phyloP scores from a whole-genome alignment of 2,888 invertebrate genomes.

The Dryadula phaetusa region DNA sequence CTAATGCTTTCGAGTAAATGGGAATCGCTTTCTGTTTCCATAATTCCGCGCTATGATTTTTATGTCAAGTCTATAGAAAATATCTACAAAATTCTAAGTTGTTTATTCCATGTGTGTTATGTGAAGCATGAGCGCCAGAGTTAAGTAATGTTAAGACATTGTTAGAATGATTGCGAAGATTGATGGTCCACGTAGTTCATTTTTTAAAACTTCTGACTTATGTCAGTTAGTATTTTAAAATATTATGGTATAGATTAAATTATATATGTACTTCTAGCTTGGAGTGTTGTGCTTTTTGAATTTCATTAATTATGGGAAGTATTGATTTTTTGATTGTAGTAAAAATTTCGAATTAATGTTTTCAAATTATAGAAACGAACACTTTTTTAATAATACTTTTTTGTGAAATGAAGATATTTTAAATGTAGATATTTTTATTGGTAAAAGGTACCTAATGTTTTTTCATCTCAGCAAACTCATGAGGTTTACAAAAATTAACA shows the following conservation, averaged over 20 bases:
- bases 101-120: slow-evolving; percentile 30
- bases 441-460: too few species aligned
- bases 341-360: too few species aligned
- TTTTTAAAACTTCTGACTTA: slow-evolving; percentile 19
- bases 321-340: too few species aligned
- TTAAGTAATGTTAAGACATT: slow-evolving; percentile 8
- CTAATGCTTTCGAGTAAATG: slow-evolving; percentile 60
- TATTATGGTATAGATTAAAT: slow-evolving; percentile 9
- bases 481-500: too few species aligned
- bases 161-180: neutral
- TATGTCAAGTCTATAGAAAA: neutral
- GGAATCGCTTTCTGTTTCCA: slow-evolving; percentile 68
- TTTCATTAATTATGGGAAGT: slow-evolving; percentile 1
- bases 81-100: neutral
- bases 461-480: too few species aligned
- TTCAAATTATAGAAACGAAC: too few species aligned
- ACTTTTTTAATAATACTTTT: too few species aligned
- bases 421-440: too few species aligned
- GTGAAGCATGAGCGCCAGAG: neutral
- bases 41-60: slow-evolving; percentile 41
- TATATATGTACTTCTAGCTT: too few species aligned
- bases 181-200: slow-evolving; percentile 2
- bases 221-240: neutral
- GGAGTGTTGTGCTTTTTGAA: neutral
- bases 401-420: too few species aligned